These are phyloP conservation scores for Lydus trimaculatus DNA, from an alignment of 2,888 invertebrate genomes.

Conservation along the genomic window DNA sequence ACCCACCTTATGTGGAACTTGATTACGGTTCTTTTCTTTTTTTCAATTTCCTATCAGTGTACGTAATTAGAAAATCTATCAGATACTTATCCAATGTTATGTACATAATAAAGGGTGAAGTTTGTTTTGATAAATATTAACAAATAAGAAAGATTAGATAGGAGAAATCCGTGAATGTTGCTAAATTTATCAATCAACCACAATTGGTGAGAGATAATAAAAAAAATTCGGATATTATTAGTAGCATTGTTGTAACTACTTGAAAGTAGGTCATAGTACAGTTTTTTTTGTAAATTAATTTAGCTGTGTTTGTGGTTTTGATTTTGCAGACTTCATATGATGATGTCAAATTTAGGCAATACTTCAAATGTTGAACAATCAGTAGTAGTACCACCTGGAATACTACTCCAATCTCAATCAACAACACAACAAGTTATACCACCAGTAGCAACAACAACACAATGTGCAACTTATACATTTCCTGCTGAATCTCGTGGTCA, in stretches of 20 bases:
- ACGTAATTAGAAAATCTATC: background rate
- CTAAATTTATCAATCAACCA: background rate
- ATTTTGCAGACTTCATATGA: slow-evolving; percentile 69
- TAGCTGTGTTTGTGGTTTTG: slow-evolving; percentile 8
- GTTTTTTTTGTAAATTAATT: background rate
- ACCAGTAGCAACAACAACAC: slow-evolving; percentile 22
- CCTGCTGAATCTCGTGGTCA: slow-evolving; percentile 48
- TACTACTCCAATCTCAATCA: background rate
- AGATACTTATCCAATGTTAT: background rate
- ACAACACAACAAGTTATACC: background rate
- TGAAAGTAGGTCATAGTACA: background rate
- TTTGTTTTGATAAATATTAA: background rate
- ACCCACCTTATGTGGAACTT: background rate
- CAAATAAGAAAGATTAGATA: background rate
- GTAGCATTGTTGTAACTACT: no score
- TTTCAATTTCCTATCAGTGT: background rate
- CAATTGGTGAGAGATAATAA: no score
- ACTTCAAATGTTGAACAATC: slow-evolving; percentile 61
- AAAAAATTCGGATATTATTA: no score
- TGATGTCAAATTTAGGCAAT: slow-evolving; percentile 74
- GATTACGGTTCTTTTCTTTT: background rate
- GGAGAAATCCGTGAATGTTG: no score
- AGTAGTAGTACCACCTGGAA: slow-evolving; percentile 58
- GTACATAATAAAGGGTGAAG: no score
- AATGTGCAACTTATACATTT: slow-evolving; percentile 59